Percentiles rank a stretch among this genome's conserved stretches.
Evolutionary conservation across 92 coral and sea anemone genomes (phyloP).

Genomic region (Ricordea florida): DNA sequence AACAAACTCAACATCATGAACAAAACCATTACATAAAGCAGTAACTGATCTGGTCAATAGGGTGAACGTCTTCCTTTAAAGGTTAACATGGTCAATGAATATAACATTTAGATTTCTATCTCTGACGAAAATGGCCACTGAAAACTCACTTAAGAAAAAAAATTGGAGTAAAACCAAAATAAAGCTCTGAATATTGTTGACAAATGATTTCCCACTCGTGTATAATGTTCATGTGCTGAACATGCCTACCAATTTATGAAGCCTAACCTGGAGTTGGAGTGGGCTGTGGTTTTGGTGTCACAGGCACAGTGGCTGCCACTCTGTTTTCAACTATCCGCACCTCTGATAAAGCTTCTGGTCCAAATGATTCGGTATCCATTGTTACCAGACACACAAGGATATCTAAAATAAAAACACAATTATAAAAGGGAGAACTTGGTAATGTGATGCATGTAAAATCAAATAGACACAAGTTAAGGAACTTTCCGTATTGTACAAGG

Average conservation of each 20-base stretch:
- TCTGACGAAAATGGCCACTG: too few species aligned
- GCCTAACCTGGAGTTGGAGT: slow-evolving; percentile 20
- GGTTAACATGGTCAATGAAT: too few species aligned
- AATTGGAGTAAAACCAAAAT: too few species aligned
- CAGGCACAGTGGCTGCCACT: slow-evolving; percentile 48
- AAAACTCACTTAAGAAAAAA: too few species aligned
- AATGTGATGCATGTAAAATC: not conserved
- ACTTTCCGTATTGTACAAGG: not conserved
- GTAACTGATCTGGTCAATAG: too few species aligned
- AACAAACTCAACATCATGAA: not conserved
- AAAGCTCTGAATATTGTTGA: too few species aligned
- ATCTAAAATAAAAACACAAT: slow-evolving; percentile 54
- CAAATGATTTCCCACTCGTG: too few species aligned
- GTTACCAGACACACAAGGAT: slow-evolving; percentile 89
- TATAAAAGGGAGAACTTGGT: not conserved
- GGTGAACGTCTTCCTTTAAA: too few species aligned
- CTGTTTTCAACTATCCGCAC: slow-evolving; percentile 83
- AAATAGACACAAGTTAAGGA: not conserved
- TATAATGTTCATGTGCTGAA: too few species aligned
- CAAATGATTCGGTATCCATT: slow-evolving; percentile 88
- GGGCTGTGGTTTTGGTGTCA: slow-evolving; percentile 66
- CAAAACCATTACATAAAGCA: not conserved
- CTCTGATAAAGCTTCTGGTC: slow-evolving; percentile 80
- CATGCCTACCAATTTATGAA: too few species aligned
- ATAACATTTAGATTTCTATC: too few species aligned